Conservation (phyloP, 2,888 invertebrate species). For the Autographa pulchrina region DNA sequence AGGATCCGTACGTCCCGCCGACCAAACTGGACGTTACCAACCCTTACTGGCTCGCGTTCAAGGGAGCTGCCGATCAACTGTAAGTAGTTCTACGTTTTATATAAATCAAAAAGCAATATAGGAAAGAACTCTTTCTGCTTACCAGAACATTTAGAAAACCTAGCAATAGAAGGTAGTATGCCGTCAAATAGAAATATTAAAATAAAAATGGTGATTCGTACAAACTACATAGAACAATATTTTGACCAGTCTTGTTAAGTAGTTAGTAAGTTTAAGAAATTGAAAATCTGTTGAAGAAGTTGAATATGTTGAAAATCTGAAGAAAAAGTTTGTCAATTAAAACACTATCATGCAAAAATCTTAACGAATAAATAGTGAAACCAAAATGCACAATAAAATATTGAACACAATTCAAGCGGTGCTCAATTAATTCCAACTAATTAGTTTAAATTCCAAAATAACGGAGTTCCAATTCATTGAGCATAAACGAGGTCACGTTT, state of each 20-base stretch:
- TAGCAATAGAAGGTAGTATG: too few species aligned
- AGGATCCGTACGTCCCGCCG: slow-evolving; percentile 87
- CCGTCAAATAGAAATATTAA: too few species aligned
- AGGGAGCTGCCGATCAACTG: slow-evolving; percentile 89
- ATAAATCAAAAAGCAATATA: too few species aligned
- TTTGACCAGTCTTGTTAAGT: too few species aligned
- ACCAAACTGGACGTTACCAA: slow-evolving; percentile 91
- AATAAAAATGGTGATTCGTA: too few species aligned
- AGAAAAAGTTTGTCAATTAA: too few species aligned
- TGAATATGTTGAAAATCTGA: too few species aligned
- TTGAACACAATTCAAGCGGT: not conserved
- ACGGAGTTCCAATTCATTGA: slow-evolving; percentile 14
- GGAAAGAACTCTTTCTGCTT: too few species aligned
- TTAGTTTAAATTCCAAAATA: slow-evolving; percentile 21
- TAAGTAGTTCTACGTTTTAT: slow-evolving; percentile 73
- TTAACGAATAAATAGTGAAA: not conserved
- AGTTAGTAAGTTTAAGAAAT: too few species aligned
- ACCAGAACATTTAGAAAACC: too few species aligned
- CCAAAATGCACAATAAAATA: not conserved
- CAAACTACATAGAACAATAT: too few species aligned
- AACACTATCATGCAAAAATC: not conserved
- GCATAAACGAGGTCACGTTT: slow-evolving; percentile 7
- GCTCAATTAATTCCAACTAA: slow-evolving; percentile 17
- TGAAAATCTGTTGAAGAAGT: too few species aligned
- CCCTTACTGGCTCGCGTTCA: slow-evolving; percentile 93